These are phyloP conservation scores for Oscheius myriophilus DNA, from an alignment of 2,888 invertebrate genomes.

Conservation along the genomic window DNA sequence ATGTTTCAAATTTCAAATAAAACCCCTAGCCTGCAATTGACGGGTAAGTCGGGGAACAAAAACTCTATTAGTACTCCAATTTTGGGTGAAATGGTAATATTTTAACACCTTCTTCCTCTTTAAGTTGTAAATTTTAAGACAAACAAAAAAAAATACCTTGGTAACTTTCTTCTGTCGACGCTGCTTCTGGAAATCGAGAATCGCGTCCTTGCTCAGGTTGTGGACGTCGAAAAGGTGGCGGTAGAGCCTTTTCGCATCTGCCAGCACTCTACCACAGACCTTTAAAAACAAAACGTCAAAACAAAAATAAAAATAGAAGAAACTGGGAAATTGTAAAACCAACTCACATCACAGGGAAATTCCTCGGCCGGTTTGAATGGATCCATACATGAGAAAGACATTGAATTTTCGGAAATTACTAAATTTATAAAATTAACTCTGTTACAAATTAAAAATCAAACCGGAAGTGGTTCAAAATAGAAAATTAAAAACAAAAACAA, in stretches of 20 bases:
- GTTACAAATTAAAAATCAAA: neutral
- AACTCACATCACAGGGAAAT: neutral
- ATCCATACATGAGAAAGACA: conserved; percentile 4
- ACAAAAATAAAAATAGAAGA: neutral
- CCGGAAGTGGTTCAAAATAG: neutral
- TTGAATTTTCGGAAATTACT: too few species aligned
- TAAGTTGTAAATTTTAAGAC: neutral
- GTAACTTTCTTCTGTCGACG: conserved; percentile 18
- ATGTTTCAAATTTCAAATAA: too few species aligned
- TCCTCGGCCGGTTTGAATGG: neutral
- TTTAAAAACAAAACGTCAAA: neutral
- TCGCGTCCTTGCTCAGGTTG: conserved; percentile 37
- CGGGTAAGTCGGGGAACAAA: too few species aligned
- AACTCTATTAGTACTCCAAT: too few species aligned
- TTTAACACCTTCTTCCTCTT: too few species aligned
- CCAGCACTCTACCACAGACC: conserved; percentile 7
- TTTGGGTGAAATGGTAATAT: too few species aligned
- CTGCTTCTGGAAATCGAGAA: conserved; percentile 38
- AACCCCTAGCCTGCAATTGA: too few species aligned
- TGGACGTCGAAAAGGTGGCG: conserved; percentile 45
- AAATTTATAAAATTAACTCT: too few species aligned
- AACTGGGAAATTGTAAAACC: neutral
- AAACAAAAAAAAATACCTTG: conserved; percentile 1
- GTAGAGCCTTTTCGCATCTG: conserved; percentile 32
- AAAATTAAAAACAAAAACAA: too few species aligned